Percentiles rank a stretch among this genome's conserved stretches.
These are phyloP conservation scores for Ovibos moschatus DNA, from an alignment of 2,113 vertebrate genomes.

Conservation along the genomic window DNA sequence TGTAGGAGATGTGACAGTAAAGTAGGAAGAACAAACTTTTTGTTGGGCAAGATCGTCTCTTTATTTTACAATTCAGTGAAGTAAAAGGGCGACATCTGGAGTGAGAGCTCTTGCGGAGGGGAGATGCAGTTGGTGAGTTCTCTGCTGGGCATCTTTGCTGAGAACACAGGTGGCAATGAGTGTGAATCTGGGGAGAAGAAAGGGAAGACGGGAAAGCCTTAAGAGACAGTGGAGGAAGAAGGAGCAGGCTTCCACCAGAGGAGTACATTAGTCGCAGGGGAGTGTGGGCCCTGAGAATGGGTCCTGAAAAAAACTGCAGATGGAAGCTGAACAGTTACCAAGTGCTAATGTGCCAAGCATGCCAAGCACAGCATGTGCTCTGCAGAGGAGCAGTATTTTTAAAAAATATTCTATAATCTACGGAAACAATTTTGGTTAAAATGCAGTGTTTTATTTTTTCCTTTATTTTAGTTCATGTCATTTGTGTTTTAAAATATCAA, in stretches of 20 bases:
- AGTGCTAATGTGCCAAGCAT: slow-evolving; percentile 13
- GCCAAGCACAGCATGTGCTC: neutral
- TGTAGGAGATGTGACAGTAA: neutral
- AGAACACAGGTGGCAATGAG: neutral
- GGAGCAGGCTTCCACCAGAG: neutral
- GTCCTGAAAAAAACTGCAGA: neutral
- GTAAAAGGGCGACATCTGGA: neutral
- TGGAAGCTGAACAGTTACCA: neutral
- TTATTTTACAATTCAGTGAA: neutral
- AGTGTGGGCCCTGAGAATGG: neutral
- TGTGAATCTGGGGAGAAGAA: neutral
- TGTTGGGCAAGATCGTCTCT: neutral
- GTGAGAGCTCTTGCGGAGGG: neutral
- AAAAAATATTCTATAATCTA: neutral
- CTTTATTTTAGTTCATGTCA: slow-evolving; percentile 35
- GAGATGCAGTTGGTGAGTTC: neutral
- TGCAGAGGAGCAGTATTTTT: neutral
- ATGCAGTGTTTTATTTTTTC: slow-evolving; percentile 50
- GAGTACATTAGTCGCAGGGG: neutral
- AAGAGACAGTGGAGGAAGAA: neutral
- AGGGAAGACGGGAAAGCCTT: neutral
- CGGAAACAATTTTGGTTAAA: neutral
- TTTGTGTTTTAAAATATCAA: slow-evolving; percentile 37
- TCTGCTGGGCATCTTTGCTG: neutral
- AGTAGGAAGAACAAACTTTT: neutral